Percentiles rank a stretch among this genome's conserved stretches.
Evolutionary conservation across 2,888 invertebrate species (phyloP).

Genomic region (Polymixis lichenea): DNA sequence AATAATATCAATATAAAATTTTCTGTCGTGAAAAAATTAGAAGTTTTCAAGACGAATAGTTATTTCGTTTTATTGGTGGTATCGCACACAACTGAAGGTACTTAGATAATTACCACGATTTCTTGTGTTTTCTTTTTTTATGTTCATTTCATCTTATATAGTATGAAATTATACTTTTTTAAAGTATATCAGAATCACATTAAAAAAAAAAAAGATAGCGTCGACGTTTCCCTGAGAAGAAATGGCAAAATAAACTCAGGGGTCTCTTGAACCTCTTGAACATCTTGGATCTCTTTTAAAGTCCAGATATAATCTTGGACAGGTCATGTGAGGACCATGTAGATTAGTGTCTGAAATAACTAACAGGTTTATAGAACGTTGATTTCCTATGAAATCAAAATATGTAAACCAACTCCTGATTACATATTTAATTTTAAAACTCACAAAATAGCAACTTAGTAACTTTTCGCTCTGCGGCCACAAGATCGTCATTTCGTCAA

Average conservation of each 20-base stretch:
- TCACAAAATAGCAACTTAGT: neutral
- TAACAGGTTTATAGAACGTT: neutral
- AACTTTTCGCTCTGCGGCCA: neutral
- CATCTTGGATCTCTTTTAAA: neutral
- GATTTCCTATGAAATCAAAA: neutral
- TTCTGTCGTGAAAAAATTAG: too few relatives aligned
- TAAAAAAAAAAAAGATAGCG: too few relatives aligned
- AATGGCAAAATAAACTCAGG: neutral
- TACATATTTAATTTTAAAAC: neutral
- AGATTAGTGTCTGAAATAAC: neutral
- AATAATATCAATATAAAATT: neutral
- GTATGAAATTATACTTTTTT: neutral
- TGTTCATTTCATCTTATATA: neutral
- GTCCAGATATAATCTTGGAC: neutral
- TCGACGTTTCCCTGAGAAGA: neutral
- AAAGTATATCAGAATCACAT: too few relatives aligned
- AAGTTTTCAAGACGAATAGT: neutral
- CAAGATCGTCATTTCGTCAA: slow-evolving; percentile 17
- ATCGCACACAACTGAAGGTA: neutral
- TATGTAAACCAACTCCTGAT: neutral
- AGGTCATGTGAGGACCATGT: neutral
- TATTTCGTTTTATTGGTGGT: neutral
- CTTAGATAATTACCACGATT: neutral
- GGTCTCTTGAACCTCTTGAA: too few relatives aligned
- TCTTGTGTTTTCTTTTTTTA: too few relatives aligned